These are phyloP conservation scores for Acrocephalus scirpaceus DNA, from an alignment of 2,797 vertebrate genomes.

Conservation along the genomic window DNA sequence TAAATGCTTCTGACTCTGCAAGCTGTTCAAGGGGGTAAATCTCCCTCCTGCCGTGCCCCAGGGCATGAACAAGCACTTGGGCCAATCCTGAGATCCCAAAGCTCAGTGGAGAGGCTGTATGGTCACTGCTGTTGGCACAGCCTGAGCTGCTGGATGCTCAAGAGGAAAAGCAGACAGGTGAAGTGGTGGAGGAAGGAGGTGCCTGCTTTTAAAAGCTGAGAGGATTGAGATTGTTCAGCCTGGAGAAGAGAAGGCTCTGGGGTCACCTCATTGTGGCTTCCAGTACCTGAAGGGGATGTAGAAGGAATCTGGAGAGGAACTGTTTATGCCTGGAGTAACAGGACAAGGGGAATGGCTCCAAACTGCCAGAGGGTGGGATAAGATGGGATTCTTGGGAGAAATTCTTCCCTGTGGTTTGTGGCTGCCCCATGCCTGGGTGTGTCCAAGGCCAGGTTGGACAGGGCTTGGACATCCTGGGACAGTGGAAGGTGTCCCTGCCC, in stretches of 20 bases:
- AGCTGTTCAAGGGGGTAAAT: background rate
- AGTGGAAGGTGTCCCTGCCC: background rate
- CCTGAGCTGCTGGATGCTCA: background rate
- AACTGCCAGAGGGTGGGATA: background rate
- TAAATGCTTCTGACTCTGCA: background rate
- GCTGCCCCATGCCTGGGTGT: background rate
- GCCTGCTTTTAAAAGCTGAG: background rate
- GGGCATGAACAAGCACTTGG: background rate
- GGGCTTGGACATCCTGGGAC: background rate
- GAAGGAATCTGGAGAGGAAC: background rate
- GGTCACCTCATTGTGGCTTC: rapidly evolving
- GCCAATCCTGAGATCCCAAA: background rate
- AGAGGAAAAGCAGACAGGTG: background rate
- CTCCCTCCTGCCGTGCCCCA: background rate
- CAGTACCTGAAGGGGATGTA: background rate
- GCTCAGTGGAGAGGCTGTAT: background rate
- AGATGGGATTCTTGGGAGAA: background rate
- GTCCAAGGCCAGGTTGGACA: background rate
- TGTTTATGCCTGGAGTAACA: background rate
- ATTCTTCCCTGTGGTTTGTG: background rate
- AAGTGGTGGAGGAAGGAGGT: background rate
- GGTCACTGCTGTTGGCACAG: background rate
- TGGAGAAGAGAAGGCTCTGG: background rate
- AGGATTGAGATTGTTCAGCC: background rate
- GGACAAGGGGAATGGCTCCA: background rate